Evolutionary conservation across 1,140 invertebrate species (phyloP).

Genomic region (Sipha flava): DNA sequence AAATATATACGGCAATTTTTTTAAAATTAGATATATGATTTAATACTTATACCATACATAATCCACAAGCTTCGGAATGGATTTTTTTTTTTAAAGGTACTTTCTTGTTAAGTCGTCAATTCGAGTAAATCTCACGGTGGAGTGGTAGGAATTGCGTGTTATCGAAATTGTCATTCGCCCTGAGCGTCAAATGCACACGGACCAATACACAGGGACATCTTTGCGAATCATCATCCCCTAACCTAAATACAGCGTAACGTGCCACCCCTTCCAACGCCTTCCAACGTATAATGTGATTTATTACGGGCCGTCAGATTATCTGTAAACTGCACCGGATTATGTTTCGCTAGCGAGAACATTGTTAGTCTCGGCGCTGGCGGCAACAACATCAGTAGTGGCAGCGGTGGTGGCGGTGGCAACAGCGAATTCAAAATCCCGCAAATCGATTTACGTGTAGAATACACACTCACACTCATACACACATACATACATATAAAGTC

Average conservation of each 20-base stretch:
- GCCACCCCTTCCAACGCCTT: background rate
- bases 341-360: background rate
- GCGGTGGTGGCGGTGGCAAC: background rate
- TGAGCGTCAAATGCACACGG: conserved; percentile 6
- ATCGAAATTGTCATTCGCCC: background rate
- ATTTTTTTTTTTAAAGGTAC: background rate
- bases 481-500: background rate
- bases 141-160: background rate
- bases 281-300: conserved; percentile 23
- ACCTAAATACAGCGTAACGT: background rate
- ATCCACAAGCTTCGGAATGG: no score
- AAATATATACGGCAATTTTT: no score
- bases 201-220: background rate
- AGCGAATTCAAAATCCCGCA: conserved; percentile 8
- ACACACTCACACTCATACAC: background rate
- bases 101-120: background rate
- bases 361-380: background rate
- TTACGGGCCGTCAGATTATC: conserved; percentile 28
- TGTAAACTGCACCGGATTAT: conserved; percentile 29
- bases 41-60: no score
- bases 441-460: conserved; percentile 9
- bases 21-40: no score
- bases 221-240: background rate
- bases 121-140: background rate
- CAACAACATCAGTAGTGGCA: no score